Evolutionary conservation across 2,888 invertebrate species (phyloP), one percentile per base, ranked within the genome.

Genomic region (Zaprionus obscuricornis): DNA sequence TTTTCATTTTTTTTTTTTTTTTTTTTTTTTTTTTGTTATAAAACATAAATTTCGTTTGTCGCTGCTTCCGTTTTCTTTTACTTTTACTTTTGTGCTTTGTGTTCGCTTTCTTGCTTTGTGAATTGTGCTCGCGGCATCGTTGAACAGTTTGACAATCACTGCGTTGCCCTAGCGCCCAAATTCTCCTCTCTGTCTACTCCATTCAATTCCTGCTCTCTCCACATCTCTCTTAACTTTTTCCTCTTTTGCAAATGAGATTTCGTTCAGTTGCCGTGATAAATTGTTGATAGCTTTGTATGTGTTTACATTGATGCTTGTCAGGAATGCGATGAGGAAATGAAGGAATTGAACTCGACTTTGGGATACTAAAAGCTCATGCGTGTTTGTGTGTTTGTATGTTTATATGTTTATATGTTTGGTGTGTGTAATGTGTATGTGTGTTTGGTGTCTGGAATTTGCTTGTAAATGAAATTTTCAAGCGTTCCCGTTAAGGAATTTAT

Each of bases 211-310:
- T 6, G 5, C 17, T 18, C 27, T 16, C 6, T 11, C 3, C 16
- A 18, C 11, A 36, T 13, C 36, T 50, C 22, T 31, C 34, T 58
- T 60, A 78, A 72, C 43, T 72, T 76, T 75, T 69, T 55, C 27
- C 45, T 50, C 36, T 71, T 71, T 78, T 63, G 78, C 74, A 81
- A 79, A 78, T 79, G 73, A 78, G 82, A 79, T 79, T 79, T 79
- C 60, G 60, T 69, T 83, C 76, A 70, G 59, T 74, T 74, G 67
- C 74, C 66, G 77, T 83, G 84, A 83, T 82, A 82, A 83, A 82
- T 82, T 74, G 84, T 83, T 82, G 84, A 82, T 82, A 70, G 81
- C 69, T 59, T 57, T 74, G 76, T 68, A 74, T 82, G 74, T 74
- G 68, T 76, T 71, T 68, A 67, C 83, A 77, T 68, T 74, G 74